Percentiles rank a stretch among this genome's conserved stretches.
Conservation (phyloP, 1,140 invertebrate species). For the Drosophila nannoptera region DNA sequence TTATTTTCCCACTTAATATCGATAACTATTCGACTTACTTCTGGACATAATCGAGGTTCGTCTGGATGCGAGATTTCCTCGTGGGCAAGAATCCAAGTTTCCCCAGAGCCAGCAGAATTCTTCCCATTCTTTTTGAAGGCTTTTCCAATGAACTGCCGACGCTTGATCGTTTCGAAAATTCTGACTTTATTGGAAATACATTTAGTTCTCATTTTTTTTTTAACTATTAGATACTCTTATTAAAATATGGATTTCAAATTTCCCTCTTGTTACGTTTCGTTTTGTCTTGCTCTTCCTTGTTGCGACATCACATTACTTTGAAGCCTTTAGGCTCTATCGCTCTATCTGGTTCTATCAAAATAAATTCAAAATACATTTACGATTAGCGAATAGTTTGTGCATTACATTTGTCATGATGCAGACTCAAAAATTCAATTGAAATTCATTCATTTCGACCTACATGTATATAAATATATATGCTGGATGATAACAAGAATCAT, state of each 20-base stretch:
- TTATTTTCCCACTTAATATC: too few relatives aligned
- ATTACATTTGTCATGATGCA: slow-evolving; percentile 27
- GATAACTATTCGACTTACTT: slow-evolving; percentile 48
- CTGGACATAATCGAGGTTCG: slow-evolving; percentile 42
- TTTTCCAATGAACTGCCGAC: slow-evolving; percentile 15
- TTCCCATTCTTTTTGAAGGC: slow-evolving; percentile 39
- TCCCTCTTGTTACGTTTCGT: slow-evolving; percentile 17
- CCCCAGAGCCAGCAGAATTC: slow-evolving; percentile 6
- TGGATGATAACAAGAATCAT: slow-evolving; percentile 37
- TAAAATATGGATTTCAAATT: slow-evolving; percentile 62
- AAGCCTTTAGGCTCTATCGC: slow-evolving; percentile 50
- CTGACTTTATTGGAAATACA: slow-evolving; percentile 39
- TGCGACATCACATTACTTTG: slow-evolving; percentile 62
- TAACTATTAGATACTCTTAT: slow-evolving; percentile 28
- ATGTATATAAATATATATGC: slow-evolving; percentile 19
- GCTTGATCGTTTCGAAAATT: slow-evolving; percentile 1
- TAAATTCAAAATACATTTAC: slow-evolving; percentile 29
- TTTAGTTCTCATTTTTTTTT: slow-evolving; percentile 9
- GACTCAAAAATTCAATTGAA: slow-evolving; percentile 24
- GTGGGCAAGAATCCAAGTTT: slow-evolving; percentile 11
- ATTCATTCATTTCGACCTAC: slow-evolving; percentile 10
- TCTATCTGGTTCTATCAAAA: slow-evolving; percentile 29
- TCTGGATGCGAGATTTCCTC: slow-evolving; percentile 13
- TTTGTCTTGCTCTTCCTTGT: slow-evolving; percentile 2
- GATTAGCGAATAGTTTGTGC: slow-evolving; percentile 21